A percentile compares a stretch with the other conserved stretches of the same genome.
Evolutionary conservation across 2,888 invertebrate species (phyloP).

Genomic region (Matsumyia berberina): DNA sequence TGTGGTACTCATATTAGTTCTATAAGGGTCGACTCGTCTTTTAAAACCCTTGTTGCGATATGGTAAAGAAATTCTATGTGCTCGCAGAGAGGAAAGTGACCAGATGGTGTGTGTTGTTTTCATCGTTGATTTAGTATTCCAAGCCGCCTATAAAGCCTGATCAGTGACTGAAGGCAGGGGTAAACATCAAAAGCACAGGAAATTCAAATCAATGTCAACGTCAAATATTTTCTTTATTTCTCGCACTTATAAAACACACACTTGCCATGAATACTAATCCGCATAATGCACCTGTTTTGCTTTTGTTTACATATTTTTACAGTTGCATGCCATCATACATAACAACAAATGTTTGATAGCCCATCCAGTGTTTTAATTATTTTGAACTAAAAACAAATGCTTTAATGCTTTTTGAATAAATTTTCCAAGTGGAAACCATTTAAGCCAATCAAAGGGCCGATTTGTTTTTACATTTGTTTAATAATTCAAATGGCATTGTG

Average conservation of each 20-base stretch:
- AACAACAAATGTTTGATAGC: background rate
- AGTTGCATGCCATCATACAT: background rate
- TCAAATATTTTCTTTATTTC: background rate
- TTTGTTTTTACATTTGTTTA: slow-evolving; percentile 8
- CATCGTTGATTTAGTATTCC: too few species aligned
- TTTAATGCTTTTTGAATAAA: background rate
- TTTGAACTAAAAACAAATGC: background rate
- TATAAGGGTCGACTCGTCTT: too few species aligned
- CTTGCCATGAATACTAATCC: background rate
- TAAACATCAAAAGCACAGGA: background rate
- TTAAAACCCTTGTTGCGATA: too few species aligned
- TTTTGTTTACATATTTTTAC: background rate
- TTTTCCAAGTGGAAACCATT: slow-evolving; percentile 2
- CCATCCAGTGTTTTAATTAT: background rate
- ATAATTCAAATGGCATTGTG: slow-evolving; percentile 21
- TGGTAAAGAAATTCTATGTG: too few species aligned
- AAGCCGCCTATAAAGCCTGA: too few species aligned
- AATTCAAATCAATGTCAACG: background rate
- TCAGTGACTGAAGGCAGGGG: too few species aligned
- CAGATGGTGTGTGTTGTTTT: too few species aligned
- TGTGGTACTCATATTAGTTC: too few species aligned
- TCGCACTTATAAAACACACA: background rate
- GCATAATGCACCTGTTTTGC: background rate
- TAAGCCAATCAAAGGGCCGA: slow-evolving; percentile 25
- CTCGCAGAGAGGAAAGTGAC: too few species aligned